These are phyloP conservation scores for Poeciliopsis presidionis DNA, from an alignment of 2,797 vertebrate genomes.

Conservation along the genomic window DNA sequence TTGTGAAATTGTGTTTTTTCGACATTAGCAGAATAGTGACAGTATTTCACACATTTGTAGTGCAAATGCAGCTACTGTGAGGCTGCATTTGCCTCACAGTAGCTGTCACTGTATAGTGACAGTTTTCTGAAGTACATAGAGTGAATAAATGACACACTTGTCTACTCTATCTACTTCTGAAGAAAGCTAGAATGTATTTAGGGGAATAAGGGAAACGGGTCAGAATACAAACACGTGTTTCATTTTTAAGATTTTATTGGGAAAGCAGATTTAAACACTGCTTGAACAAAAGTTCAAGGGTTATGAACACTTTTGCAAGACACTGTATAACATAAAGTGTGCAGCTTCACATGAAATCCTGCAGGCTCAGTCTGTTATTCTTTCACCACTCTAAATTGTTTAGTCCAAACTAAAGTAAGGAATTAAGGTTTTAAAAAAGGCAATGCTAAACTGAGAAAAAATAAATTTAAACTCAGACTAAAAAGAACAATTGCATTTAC, in stretches of 20 bases:
- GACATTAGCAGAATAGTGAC: no score
- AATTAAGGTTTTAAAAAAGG: conserved; percentile 14
- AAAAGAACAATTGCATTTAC: conserved; percentile 29
- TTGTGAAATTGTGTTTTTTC: no score
- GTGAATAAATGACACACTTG: neutral
- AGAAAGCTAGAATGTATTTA: neutral
- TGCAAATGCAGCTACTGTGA: neutral
- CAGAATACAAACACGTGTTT: neutral
- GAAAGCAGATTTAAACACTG: neutral
- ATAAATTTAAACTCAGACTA: neutral
- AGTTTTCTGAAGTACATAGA: neutral
- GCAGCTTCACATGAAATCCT: conserved; percentile 26
- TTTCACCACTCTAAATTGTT: conserved; percentile 5
- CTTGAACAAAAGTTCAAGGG: neutral
- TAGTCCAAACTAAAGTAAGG: conserved; percentile 11
- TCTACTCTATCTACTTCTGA: neutral
- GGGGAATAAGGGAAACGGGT: neutral
- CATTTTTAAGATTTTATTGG: neutral
- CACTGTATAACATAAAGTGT: conserved; percentile 8
- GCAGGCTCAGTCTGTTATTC: conserved; percentile 25
- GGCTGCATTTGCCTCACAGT: neutral
- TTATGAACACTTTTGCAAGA: neutral
- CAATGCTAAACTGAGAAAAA: neutral
- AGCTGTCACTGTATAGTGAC: no score
- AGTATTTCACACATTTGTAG: no score